Conservation (phyloP, 2,888 invertebrate genomes). For the Drosophila incognita region DNA sequence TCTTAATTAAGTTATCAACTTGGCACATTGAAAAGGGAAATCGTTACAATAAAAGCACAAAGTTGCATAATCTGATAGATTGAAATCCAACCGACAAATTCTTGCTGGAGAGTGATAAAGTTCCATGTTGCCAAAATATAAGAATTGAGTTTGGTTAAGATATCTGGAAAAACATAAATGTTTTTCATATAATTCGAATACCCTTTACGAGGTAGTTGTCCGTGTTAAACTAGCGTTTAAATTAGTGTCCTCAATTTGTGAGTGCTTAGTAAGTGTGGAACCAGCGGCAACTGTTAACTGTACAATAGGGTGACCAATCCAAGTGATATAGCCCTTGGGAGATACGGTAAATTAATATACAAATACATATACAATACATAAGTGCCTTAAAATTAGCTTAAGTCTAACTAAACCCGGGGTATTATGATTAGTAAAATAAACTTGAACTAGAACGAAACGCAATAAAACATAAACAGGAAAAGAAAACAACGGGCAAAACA, state of each 20-base stretch:
- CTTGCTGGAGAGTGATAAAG: too few species aligned
- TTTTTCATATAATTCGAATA: neutral
- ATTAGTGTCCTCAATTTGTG: conserved; percentile 16
- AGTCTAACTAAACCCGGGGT: conserved; percentile 24
- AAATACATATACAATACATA: conserved; percentile 2
- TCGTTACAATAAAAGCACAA: neutral
- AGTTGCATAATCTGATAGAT: neutral
- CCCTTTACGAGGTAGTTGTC: neutral
- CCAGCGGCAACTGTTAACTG: conserved; percentile 23
- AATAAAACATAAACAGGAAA: conserved; percentile 27
- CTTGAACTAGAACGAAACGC: conserved; percentile 37
- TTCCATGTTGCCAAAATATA: neutral
- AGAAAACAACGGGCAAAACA: conserved; percentile 37
- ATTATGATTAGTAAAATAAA: conserved; percentile 50
- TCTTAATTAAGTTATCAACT: conserved; percentile 6
- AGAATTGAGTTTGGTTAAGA: neutral
- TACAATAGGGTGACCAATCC: conserved; percentile 29
- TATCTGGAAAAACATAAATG: neutral
- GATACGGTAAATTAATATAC: conserved; percentile 4
- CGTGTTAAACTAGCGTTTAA: neutral
- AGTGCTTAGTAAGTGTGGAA: conserved; percentile 25
- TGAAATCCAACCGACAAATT: neutral
- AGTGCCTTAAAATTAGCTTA: conserved; percentile 33
- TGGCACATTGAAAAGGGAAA: neutral
- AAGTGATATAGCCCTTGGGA: conserved; percentile 16